Conservation (phyloP, 2,888 invertebrate genomes). For the Drosophila leonis region DNA sequence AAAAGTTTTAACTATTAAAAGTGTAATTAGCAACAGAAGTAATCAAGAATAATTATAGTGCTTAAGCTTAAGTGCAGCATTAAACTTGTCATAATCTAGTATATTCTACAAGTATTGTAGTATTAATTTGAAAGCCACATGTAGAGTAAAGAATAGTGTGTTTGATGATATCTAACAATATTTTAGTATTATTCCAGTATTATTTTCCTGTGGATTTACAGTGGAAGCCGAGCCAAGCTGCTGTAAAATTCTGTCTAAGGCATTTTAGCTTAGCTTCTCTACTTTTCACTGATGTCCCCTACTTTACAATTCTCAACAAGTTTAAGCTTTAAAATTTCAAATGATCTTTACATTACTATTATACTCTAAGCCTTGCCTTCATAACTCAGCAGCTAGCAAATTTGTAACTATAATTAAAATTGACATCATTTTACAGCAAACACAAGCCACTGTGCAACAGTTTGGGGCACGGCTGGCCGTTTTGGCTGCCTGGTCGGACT, state of each 20-base stretch:
- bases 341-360: too few relatives aligned
- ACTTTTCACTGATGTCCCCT: too few relatives aligned
- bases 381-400: neutral
- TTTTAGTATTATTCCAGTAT: too few relatives aligned
- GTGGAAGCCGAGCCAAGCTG: too few relatives aligned
- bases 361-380: neutral
- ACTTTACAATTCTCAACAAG: too few relatives aligned
- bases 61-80: neutral
- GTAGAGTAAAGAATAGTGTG: too few relatives aligned
- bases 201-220: too few relatives aligned
- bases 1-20: neutral
- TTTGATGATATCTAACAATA: too few relatives aligned
- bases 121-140: too few relatives aligned
- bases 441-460: constrained; percentile 36
- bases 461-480: constrained; percentile 24
- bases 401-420: neutral
- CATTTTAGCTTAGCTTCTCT: too few relatives aligned
- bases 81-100: neutral
- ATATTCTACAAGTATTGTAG: neutral
- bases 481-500: constrained; percentile 6
- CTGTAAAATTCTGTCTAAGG: too few relatives aligned
- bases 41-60: neutral
- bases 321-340: too few relatives aligned
- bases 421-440: neutral
- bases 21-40: neutral